phyloP scores from a whole-genome alignment of 1,140 invertebrate species.

The Teleopsis dalmanni region DNA sequence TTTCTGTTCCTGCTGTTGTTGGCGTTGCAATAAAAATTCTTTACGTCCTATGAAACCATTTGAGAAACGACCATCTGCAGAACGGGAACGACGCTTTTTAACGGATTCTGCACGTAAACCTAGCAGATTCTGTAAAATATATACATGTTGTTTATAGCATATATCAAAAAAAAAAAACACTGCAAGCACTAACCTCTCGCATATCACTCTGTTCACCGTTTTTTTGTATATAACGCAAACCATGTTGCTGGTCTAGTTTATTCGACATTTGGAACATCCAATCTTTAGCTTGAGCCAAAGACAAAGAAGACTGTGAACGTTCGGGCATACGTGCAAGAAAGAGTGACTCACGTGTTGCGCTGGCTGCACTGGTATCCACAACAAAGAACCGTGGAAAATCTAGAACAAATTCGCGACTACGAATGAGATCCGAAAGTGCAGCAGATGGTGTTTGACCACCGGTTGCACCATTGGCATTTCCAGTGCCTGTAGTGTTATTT shows the following conservation, averaged over 20 bases:
- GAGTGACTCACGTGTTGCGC: conserved; percentile 26
- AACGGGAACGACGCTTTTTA: conserved; percentile 31
- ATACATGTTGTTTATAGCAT: not conserved
- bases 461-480: not conserved
- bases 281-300: conserved; percentile 31
- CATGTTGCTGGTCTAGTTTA: conserved; percentile 38
- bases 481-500: not conserved
- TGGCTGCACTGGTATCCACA: conserved; percentile 26
- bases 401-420: conserved; percentile 37
- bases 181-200: conserved; percentile 24
- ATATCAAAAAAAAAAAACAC: not conserved
- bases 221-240: conserved; percentile 27
- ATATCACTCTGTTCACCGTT: conserved; percentile 20
- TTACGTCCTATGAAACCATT: conserved; percentile 30
- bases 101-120: conserved; percentile 23
- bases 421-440: conserved; percentile 27
- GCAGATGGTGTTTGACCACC: conserved; percentile 9
- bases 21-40: conserved; percentile 12
- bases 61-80: conserved; percentile 35
- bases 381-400: conserved; percentile 39
- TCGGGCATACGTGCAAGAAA: conserved; percentile 30
- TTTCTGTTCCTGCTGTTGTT: conserved; percentile 1
- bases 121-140: conserved; percentile 28
- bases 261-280: conserved; percentile 37
- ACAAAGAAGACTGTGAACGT: conserved; percentile 37